Conservation (phyloP, 2,888 invertebrate species). For the Nomada ferruginata region DNA sequence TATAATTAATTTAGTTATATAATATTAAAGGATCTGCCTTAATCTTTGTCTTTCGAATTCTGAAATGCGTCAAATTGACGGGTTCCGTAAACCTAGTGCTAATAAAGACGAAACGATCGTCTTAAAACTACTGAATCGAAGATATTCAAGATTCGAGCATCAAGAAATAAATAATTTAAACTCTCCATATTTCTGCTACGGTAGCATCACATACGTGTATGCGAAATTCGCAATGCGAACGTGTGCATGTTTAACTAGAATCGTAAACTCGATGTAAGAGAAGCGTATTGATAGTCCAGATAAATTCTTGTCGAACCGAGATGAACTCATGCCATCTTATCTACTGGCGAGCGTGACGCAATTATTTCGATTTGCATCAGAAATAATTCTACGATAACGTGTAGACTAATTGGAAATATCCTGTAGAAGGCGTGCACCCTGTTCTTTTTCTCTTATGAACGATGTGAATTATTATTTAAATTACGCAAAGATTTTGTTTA, state of each 20-base stretch:
- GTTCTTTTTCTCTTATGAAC: not conserved
- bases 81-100: no score
- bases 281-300: constrained; percentile 57
- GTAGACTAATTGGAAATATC: constrained; percentile 18
- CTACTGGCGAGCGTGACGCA: constrained; percentile 53
- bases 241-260: constrained; percentile 16
- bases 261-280: constrained; percentile 60
- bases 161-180: not conserved
- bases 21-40: no score
- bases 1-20: no score
- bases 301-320: constrained; percentile 51
- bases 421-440: not conserved
- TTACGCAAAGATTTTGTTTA: not conserved
- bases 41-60: no score
- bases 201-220: no score
- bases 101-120: not conserved
- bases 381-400: constrained; percentile 44
- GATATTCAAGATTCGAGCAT: not conserved
- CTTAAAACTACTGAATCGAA: not conserved
- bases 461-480: no score
- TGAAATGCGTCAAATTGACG: no score
- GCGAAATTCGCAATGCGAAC: constrained; percentile 27
- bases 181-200: no score
- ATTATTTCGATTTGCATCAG: constrained; percentile 57
- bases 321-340: constrained; percentile 59